These are phyloP conservation scores for Episyrphus balteatus DNA, from an alignment of 1,140 invertebrate species.

Conservation along the genomic window DNA sequence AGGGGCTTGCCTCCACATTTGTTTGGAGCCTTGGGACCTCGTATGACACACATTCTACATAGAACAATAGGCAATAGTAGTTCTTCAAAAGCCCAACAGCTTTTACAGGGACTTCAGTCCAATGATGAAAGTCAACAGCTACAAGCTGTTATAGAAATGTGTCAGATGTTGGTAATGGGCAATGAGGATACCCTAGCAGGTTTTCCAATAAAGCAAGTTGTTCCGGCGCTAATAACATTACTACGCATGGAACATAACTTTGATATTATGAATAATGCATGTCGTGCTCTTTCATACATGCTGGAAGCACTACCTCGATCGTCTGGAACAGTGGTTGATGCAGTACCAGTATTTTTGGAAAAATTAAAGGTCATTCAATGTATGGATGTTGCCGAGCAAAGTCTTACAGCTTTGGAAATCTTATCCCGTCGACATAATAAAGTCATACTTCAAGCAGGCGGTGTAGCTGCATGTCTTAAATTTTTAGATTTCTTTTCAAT, in stretches of 20 bases:
- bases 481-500: conserved; percentile 98
- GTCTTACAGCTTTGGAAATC: conserved; percentile 92
- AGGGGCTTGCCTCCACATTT: conserved; percentile 89
- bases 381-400: conserved; percentile 98
- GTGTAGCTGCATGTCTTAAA: conserved; percentile 87
- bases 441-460: conserved; percentile 86
- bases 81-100: conserved; percentile 84
- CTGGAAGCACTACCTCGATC: conserved; percentile 96
- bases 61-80: conserved; percentile 80
- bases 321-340: conserved; percentile 91
- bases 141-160: conserved; percentile 97
- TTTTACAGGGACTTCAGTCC: conserved; percentile 86
- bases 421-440: conserved; percentile 92
- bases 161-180: conserved; percentile 96
- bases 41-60: conserved; percentile 95
- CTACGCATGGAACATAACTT: conserved; percentile 95
- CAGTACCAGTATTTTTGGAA: conserved; percentile 89
- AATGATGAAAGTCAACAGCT: conserved; percentile 95
- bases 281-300: conserved; percentile 97
- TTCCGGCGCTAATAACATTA: conserved; percentile 82
- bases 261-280: conserved; percentile 99
- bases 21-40: conserved; percentile 85
- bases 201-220: conserved; percentile 95
- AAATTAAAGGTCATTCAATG: conserved; percentile 96
- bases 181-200: conserved; percentile 98